Base-by-base conservation (phyloP, 1,140 invertebrate species). In the Papilio aristodemus region DNA sequence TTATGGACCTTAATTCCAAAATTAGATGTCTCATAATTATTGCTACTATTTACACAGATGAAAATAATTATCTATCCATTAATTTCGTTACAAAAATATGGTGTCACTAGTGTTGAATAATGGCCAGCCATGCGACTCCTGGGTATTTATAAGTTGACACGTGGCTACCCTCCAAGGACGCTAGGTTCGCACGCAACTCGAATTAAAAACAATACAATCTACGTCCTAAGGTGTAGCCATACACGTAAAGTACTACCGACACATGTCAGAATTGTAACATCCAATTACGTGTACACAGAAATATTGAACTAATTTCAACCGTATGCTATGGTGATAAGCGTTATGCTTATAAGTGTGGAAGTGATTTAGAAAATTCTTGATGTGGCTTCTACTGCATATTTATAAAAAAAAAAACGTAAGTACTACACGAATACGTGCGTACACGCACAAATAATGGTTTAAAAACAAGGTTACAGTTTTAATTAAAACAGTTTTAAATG, bases 91-190 rank as follows among this genome's bases (percentile, higher is more conserved):
- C 2, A 50, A n/a, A 64, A 50, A 22, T 36, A 66, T 66, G 63
- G 63, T 50, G 3, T 36, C 13, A 13, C 63, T 66, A 36, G n/a
- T 46, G 22, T 36, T 66, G 63, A 50, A 66, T 66, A 66, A 64
- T 64, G 19, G 43, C 19, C 19, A 19, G 63, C 63, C 41, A 50
- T 50, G 41, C 63, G 63, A 46, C 41, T 64, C 62, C 39, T 22
- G 63, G n/a, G 63, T 66, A 66, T 64, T 64, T 64, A 64, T 66
- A 66, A 46, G 27, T 32, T 17, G 63, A 66, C 63, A 66, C 63
- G 63, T 66, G 63, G 63, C 63, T n/a, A 50, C 39, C 43, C n/a
- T 37, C 59, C 63, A 66, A 66, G 63, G 63, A 66, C 43, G 22
- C n/a, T 14, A 43, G 63, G 43, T 66, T 66, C 63, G 63, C 62